phyloP scores from a whole-genome alignment of 2,888 invertebrate species.

The Arge pagana region DNA sequence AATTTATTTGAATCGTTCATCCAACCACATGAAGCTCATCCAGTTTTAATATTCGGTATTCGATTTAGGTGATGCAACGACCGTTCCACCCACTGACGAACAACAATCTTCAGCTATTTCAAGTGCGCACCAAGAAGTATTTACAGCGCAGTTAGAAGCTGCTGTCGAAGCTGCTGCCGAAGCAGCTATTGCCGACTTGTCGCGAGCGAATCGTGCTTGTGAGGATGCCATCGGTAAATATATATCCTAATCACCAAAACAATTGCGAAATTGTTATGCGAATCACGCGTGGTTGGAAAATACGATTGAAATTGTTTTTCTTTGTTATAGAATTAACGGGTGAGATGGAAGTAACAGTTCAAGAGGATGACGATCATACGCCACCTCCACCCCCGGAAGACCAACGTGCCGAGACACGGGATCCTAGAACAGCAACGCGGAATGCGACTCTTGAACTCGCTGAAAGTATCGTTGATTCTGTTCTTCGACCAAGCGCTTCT shows the following conservation, averaged over 20 bases:
- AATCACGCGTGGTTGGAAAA: conserved; percentile 4
- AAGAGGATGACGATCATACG: conserved; percentile 50
- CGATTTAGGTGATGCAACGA: conserved; percentile 41
- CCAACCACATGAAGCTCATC: too few relatives aligned
- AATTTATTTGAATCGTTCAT: too few relatives aligned
- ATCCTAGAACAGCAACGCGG: conserved; percentile 42
- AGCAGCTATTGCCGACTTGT: too few relatives aligned
- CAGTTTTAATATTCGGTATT: not conserved
- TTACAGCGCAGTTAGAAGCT: conserved; percentile 38
- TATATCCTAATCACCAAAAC: not conserved
- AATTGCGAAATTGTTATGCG: conserved; percentile 19
- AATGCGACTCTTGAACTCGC: conserved; percentile 53
- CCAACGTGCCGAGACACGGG: conserved; percentile 36
- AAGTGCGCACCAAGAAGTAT: conserved; percentile 42
- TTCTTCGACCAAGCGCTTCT: conserved; percentile 47
- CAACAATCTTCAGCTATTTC: conserved; percentile 39
- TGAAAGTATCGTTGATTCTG: conserved; percentile 58
- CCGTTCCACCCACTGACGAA: conserved; percentile 41
- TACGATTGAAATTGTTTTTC: not conserved
- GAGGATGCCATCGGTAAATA: conserved; percentile 48
- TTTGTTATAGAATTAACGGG: conserved; percentile 45
- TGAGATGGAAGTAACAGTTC: conserved; percentile 54
- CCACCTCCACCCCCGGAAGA: conserved; percentile 42
- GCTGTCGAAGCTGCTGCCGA: conserved; percentile 45
- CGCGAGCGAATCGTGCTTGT: too few relatives aligned